phyloP scores from a whole-genome alignment of 2,113 vertebrate species.

The Edolisoma coerulescens region DNA sequence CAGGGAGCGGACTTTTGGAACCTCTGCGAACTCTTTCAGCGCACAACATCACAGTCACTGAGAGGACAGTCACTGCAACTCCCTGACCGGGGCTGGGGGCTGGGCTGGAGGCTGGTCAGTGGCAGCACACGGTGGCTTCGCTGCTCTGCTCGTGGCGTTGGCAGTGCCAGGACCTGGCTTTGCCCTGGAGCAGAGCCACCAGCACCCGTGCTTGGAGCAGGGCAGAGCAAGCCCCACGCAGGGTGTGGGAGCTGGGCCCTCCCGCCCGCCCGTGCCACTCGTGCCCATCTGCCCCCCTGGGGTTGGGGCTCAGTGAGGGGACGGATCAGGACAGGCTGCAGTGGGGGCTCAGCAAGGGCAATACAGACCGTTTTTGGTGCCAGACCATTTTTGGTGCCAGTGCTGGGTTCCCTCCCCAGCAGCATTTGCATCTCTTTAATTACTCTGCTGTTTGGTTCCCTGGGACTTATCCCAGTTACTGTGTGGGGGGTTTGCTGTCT shows the following conservation, averaged over 20 bases:
- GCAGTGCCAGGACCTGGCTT: neutral
- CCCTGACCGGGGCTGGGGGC: neutral
- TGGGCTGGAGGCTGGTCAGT: neutral
- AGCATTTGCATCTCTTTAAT: neutral
- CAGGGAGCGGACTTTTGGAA: neutral
- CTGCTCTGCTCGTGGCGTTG: fast-evolving
- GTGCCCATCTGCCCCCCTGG: neutral
- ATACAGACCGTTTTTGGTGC: fast-evolving
- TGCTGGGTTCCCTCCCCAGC: neutral
- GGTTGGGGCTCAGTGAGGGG: neutral
- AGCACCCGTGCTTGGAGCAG: fast-evolving
- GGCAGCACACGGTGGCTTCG: fast-evolving
- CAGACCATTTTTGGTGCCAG: fast-evolving
- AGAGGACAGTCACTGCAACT: fast-evolving
- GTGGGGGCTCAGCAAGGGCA: neutral
- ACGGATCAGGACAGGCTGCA: neutral
- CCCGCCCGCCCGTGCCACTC: fast-evolving
- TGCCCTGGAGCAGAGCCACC: neutral
- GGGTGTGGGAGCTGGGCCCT: fast-evolving
- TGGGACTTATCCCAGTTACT: neutral
- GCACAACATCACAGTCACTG: fast-evolving
- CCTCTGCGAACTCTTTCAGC: neutral
- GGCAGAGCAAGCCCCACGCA: fast-evolving
- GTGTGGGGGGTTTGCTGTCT: neutral
- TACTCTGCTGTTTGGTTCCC: neutral